Evolutionary conservation across 2,797 vertebrate species (phyloP).

Genomic region (Cryptoprocta ferox): DNA sequence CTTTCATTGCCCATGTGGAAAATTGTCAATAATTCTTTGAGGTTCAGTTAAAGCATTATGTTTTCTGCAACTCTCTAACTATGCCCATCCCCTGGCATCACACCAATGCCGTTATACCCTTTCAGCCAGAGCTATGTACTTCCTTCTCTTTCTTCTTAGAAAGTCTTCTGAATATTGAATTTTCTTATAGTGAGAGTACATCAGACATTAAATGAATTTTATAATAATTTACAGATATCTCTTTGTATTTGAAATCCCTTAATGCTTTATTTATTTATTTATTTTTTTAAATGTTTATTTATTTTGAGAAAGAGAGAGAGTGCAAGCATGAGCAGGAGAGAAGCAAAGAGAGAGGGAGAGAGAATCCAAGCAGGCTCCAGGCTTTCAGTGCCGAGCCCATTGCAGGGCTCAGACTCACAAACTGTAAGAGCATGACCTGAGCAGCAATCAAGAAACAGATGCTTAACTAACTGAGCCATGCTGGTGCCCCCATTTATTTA

Average conservation of each 20-base stretch:
- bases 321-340: no score
- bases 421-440: no score
- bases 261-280: not conserved
- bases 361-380: no score
- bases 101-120: not conserved
- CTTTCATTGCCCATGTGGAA: not conserved
- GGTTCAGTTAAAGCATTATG: not conserved
- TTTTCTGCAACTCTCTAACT: not conserved
- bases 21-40: not conserved
- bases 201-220: not conserved
- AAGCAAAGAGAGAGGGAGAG: no score
- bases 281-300: no score
- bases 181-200: not conserved
- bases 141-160: not conserved
- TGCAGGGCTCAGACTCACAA: no score
- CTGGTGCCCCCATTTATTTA: no score
- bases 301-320: no score
- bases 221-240: not conserved
- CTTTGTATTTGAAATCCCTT: not conserved
- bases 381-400: no score
- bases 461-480: no score
- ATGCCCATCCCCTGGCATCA: not conserved
- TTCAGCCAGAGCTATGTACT: not conserved
- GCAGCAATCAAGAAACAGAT: no score
- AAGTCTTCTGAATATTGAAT: not conserved